These are phyloP conservation scores for Gadus macrocephalus DNA, from an alignment of 2,113 vertebrate species.

Conservation along the genomic window DNA sequence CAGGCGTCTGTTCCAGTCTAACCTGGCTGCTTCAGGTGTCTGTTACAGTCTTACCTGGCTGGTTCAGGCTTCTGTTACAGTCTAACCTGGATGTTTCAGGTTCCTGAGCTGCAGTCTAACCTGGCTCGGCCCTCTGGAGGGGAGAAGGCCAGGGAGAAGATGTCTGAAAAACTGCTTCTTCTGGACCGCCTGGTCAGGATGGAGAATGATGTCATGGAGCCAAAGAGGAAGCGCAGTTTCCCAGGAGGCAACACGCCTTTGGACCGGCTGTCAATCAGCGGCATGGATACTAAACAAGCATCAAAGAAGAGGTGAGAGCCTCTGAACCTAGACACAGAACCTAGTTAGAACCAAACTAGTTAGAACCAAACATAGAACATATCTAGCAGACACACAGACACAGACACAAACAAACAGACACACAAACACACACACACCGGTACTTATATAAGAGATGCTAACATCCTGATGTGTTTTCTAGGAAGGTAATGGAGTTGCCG, in stretches of 20 bases:
- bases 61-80: too few species aligned
- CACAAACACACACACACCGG: too few species aligned
- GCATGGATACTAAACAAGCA: slow-evolving; percentile 68
- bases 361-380: too few species aligned
- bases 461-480: slow-evolving; percentile 34
- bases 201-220: slow-evolving; percentile 85
- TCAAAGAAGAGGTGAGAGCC: slow-evolving; percentile 78
- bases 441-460: too few species aligned
- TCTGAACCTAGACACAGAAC: not conserved
- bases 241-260: slow-evolving; percentile 78
- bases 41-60: too few species aligned
- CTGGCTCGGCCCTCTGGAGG: slow-evolving; percentile 22
- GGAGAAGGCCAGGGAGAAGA: slow-evolving; percentile 63
- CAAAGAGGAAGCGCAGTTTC: slow-evolving; percentile 88
- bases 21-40: too few species aligned
- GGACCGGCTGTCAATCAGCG: slow-evolving; percentile 82
- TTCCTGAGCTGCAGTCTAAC: too few species aligned
- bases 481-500: slow-evolving; percentile 75
- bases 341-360: too few species aligned
- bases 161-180: slow-evolving; percentile 70
- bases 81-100: too few species aligned
- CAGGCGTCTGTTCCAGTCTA: too few species aligned
- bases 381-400: too few species aligned
- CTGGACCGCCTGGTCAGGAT: slow-evolving; percentile 73
- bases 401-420: too few species aligned